Percentiles rank a stretch among this genome's conserved stretches.
Evolutionary conservation across 2,888 invertebrate genomes (phyloP).

Genomic region (Phyto melanocephala): DNA sequence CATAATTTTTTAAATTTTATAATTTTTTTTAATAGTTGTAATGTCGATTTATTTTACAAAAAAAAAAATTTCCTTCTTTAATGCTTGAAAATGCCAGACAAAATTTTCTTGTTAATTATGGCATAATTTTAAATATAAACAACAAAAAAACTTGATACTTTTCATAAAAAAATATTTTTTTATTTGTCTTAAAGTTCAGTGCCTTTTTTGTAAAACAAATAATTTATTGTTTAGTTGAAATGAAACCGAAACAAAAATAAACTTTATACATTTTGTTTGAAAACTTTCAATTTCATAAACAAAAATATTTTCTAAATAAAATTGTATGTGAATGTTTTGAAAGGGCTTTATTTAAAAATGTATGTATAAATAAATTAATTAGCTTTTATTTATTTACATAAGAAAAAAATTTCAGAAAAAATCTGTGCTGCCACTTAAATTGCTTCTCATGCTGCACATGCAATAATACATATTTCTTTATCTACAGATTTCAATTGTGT

Average conservation of each 20-base stretch:
- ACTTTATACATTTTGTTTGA: background rate
- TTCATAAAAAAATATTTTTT: no score
- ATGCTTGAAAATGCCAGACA: no score
- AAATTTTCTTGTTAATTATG: no score
- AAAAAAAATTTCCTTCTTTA: no score
- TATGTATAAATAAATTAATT: background rate
- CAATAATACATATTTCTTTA: background rate
- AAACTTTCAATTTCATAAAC: background rate
- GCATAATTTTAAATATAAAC: no score
- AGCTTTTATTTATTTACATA: background rate
- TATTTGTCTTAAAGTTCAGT: slow-evolving; percentile 2
- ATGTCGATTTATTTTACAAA: no score
- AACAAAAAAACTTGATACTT: no score
- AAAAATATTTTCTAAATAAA: background rate
- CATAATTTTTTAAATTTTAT: no score
- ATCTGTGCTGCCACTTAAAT: background rate
- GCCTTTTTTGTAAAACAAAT: background rate
- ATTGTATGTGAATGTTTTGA: background rate
- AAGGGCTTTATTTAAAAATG: background rate
- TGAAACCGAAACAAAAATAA: background rate
- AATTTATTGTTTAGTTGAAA: background rate
- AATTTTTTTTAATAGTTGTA: no score
- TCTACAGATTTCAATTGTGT: background rate
- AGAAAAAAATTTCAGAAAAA: background rate
- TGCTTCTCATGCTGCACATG: background rate